Evolutionary conservation across 1,140 invertebrate genomes (phyloP), one percentile per base, ranked within the genome.

Genomic region (Formica selysi): DNA sequence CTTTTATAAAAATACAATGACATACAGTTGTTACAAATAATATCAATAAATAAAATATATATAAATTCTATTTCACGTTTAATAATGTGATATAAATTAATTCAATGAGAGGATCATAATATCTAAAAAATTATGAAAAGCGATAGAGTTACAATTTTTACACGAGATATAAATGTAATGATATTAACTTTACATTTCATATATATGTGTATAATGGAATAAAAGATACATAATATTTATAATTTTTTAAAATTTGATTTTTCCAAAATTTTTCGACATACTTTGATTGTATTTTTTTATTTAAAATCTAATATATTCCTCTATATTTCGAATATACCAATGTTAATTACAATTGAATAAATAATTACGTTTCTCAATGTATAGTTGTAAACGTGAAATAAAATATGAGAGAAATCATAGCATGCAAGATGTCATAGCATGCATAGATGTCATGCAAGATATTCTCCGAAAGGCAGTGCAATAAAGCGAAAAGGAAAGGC

Each of bases 401-500:
- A 3, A 38, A 36, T 36, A 36, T 10, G 19, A 54, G 6, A 54
- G 2, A 29, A 29, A 29, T 29, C 26, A 29, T 29, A 54, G 26
- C 10, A 57, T 10, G 0, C 1, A 19, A 51, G 36, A 54, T 57
- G 32, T 13, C 51, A 54, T 57, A 19, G 22, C 22, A 22, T 22
- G 22, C 22, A 22, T 22, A 51, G 22, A 54, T 57, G 32, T 16
- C 51, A 26, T 32, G n/a, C 36, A 3, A 22, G 10, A 22, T 11
- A 13, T 54, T 26, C 32, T 26, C 10, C 48, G 4, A 41, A 59
- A 70, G 16, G 6, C 29, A 36, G 8, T 54, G 13, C n/a, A 19
- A 41, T 26, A 38, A 51, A 68, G 32, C 32, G 13, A 57, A 57
- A 36, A 80, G 64, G 59, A 68, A 85, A 80, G 57, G 83, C 67